Base-by-base conservation (phyloP, 2,888 invertebrate species). In the Octodonta nipae region DNA sequence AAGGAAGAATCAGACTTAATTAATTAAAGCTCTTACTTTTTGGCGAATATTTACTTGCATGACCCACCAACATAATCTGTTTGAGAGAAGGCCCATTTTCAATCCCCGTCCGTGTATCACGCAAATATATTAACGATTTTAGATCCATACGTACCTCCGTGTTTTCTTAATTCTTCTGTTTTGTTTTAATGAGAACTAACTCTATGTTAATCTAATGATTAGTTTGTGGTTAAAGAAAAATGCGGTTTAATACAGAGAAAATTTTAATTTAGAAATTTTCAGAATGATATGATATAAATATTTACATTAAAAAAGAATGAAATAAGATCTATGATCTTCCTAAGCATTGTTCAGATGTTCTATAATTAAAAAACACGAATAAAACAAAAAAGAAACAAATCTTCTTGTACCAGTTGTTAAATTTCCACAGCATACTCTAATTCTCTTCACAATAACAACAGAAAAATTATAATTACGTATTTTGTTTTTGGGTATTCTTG, bases 221-320 rank as follows among this genome's bases (percentile, higher is more conserved):
- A 17, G 5, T 17, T 17, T 17, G 6, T 17, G 17, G 16, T 15
- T 29, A 29, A 50, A 46, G 45, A 41, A 49, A 52, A 49, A 38
- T 33, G 40, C 8, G 34, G 38, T 49, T 64, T 61, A 65, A 64
- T 68, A 67, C 67, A 69, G 67, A 65, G 63, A 64, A 63, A 60
- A 60, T 58, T 64, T 65, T 68, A 75, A 75, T 78, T 78, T 77
- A 77, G 76, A 78, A 78, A 78, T 75, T 76, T 71, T 67, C 70
- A 76, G 74, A 75, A 75, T 75, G 73, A 75, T 75, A 76, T 76
- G 75, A 76, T 66, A 65, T 66, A 65, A 61, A 64, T 69, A 68
- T 67, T 61, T 68, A 68, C 65, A 66, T 58, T 59, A 61, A 63
- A 61, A 58, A 53, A 58, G 53, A 55, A 54, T 50, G 47, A 53